Percentiles rank a stretch among this genome's conserved stretches.
phyloP scores from a whole-genome alignment of 2,888 invertebrate species.

The Philhelius pedissequus region DNA sequence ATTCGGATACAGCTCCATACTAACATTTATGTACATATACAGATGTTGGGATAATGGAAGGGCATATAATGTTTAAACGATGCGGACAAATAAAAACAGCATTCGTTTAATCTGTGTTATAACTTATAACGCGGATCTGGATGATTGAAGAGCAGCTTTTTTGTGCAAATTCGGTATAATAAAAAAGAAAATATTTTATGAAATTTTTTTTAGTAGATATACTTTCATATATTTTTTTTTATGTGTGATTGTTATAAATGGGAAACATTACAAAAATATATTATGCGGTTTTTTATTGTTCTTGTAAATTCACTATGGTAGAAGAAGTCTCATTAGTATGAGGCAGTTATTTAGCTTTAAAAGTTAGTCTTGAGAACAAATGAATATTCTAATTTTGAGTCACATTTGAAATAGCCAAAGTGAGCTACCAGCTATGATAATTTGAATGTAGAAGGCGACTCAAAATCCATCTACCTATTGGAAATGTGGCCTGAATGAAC shows the following conservation, averaged over 20 bases:
- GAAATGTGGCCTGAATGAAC: no score
- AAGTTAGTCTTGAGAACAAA: no score
- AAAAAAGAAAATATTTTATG: neutral
- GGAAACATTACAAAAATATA: neutral
- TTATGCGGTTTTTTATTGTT: neutral
- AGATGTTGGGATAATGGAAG: neutral
- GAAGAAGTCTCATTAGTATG: neutral
- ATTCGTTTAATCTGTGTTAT: neutral
- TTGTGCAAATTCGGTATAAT: neutral
- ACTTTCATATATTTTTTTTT: neutral
- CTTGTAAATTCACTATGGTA: neutral
- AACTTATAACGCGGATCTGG: neutral
- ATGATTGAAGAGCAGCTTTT: constrained; percentile 16
- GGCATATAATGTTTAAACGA: neutral
- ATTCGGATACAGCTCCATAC: no score
- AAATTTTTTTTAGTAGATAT: neutral
- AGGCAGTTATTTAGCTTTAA: neutral
- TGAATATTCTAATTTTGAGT: no score
- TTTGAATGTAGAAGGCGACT: no score
- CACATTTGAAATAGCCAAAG: no score
- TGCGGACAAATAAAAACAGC: neutral
- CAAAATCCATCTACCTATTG: no score
- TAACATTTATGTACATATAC: no score
- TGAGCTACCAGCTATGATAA: no score
- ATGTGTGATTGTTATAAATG: neutral